A percentile compares a stretch with the other conserved stretches of the same genome.
Conservation (phyloP, 2,113 vertebrate species). For the Hucho hucho region DNA sequence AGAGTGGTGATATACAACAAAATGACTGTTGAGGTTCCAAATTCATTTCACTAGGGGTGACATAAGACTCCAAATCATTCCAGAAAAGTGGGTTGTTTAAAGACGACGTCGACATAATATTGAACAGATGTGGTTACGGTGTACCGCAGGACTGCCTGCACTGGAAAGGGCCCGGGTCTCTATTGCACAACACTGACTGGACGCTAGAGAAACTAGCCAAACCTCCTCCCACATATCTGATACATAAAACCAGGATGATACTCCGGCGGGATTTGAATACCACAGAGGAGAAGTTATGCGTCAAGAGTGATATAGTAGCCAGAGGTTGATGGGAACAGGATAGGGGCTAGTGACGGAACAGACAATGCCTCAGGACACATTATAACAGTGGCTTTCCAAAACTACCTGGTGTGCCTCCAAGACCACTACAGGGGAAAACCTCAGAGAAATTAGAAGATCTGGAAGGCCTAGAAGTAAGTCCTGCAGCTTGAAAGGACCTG, state of each 20-base stretch:
- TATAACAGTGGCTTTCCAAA: too few species aligned
- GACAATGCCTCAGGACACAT: too few species aligned
- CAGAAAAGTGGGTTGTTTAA: neutral
- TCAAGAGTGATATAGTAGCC: neutral
- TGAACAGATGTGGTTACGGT: constrained; percentile 40
- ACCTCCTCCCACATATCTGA: neutral
- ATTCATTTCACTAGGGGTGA: neutral
- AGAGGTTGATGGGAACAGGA: too few species aligned
- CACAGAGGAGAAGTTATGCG: neutral
- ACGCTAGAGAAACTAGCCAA: neutral
- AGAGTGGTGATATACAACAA: too few species aligned
- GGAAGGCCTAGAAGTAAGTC: too few species aligned
- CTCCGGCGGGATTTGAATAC: neutral
- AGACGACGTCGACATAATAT: constrained; percentile 4
- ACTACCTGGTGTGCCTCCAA: neutral
- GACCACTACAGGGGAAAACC: neutral
- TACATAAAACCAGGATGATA: neutral
- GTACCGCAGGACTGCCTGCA: neutral
- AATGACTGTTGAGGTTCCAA: too few species aligned
- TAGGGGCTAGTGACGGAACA: too few species aligned
- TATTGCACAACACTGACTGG: neutral
- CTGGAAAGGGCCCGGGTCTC: neutral
- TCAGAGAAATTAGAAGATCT: too few species aligned
- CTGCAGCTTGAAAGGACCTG: neutral
- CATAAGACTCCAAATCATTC: constrained; percentile 2